Conservation (phyloP, 2,888 invertebrate genomes). For the Ischnura elegans region DNA sequence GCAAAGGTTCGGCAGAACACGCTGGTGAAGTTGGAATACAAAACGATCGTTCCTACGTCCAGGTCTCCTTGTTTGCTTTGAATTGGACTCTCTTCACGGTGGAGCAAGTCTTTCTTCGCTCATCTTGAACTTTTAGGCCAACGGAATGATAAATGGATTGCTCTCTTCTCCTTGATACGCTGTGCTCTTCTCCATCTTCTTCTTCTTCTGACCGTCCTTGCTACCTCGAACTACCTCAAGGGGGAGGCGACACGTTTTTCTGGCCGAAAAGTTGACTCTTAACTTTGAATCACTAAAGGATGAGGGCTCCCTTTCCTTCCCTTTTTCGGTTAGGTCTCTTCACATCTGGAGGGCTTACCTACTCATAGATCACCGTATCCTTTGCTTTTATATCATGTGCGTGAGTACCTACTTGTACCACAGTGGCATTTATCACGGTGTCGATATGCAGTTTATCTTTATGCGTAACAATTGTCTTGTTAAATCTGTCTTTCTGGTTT, state of each 20-base stretch:
- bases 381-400: neutral
- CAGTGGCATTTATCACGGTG: no score
- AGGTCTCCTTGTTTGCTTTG: conserved; percentile 23
- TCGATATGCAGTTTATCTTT: no score
- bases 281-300: neutral
- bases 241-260: neutral
- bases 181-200: neutral
- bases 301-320: neutral
- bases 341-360: neutral
- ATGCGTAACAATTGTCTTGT: no score
- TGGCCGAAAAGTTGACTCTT: neutral
- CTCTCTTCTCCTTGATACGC: neutral
- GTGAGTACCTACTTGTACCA: no score
- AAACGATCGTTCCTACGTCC: neutral
- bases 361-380: neutral
- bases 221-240: neutral
- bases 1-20: neutral
- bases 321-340: neutral
- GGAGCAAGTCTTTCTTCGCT: conserved; percentile 18
- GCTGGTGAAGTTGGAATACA: conserved; percentile 7
- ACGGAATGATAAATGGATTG: conserved; percentile 2
- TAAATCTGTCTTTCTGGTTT: no score
- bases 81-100: neutral
- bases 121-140: neutral
- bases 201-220: neutral